Evolutionary conservation across 53 echinoderm and acorn worm genomes (phyloP), one percentile per base, ranked within the genome.

Genomic region (Temnopleurus reevesii): DNA sequence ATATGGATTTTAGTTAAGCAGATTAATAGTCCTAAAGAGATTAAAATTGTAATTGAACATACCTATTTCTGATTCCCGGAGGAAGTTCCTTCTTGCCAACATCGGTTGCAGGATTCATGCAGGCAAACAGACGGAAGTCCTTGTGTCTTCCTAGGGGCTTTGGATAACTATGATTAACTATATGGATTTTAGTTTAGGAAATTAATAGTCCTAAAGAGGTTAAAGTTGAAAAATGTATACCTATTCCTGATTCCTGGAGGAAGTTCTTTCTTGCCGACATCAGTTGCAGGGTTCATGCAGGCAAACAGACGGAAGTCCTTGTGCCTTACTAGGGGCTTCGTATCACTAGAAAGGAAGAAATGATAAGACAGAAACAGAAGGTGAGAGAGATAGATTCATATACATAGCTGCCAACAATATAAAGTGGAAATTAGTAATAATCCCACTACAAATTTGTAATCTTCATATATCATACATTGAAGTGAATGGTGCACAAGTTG

Each of bases 231-330:
- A n/a, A n/a, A n/a, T n/a, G n/a, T n/a, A n/a, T 89, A 97, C 98
- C 95, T 94, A 65, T 95, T 98, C 61, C 95, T 89, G 66, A 95
- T 94, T 31, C 95, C 98, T 41, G 94, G 91, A 13, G 98, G 98
- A 45, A 98, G 84, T 45, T 98, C 98, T 53, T 98, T 98, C 83
- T 98, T 98, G 54, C 98, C 98, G 45, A 98, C 93, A 90, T 98
- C 98, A 4, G 98, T 98, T 33, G 98, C 98, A 61, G 98, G 98
- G 55, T 98, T 98, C 98, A 98, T 98, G 53, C 98, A 98, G n/a
- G 98, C 95, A 94, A 98, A 98, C 45, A 98, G 91, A 18, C 98
- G 46, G 91, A 98, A 98, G 61, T 98, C 92, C 23, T 89, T 92
- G 86, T 98, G 94, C 0, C 98, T 83, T 2, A 95, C 83, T 27